phyloP scores from a whole-genome alignment of 1,140 invertebrate species.

The Scaptomyza montana region DNA sequence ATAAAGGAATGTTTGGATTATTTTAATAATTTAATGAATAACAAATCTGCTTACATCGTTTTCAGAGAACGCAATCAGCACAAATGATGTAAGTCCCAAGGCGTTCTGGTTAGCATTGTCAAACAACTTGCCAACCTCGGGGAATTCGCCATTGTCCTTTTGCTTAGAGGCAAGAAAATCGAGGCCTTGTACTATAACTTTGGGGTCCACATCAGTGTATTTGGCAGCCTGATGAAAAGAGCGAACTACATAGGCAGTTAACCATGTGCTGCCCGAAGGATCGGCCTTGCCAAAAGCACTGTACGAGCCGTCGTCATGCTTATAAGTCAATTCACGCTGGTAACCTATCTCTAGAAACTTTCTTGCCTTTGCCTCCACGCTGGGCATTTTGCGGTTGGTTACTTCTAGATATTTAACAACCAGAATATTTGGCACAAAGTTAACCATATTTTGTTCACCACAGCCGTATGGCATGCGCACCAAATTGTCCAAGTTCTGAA shows the following conservation, averaged over 20 bases:
- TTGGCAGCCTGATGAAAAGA: conserved; percentile 92
- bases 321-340: conserved; percentile 96
- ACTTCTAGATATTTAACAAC: conserved; percentile 89
- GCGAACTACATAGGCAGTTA: conserved; percentile 96
- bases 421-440: conserved; percentile 96
- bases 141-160: conserved; percentile 90
- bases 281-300: conserved; percentile 95
- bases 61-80: conserved; percentile 92
- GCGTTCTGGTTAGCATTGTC: conserved; percentile 84
- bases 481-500: conserved; percentile 90
- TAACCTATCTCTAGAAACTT: conserved; percentile 93
- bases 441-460: conserved; percentile 97
- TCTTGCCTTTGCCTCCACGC: conserved; percentile 86
- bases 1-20: too few species aligned
- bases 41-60: conserved; percentile 84
- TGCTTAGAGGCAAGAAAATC: conserved; percentile 90
- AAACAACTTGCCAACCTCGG: conserved; percentile 88
- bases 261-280: conserved; percentile 92
- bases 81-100: conserved; percentile 93
- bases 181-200: conserved; percentile 89
- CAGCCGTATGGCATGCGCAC: conserved; percentile 95
- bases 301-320: conserved; percentile 95
- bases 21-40: background rate
- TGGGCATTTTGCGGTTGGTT: conserved; percentile 57
- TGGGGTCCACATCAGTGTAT: conserved; percentile 91